Conservation (phyloP, 2,797 vertebrate genomes). For the Cyprinella venusta region DNA sequence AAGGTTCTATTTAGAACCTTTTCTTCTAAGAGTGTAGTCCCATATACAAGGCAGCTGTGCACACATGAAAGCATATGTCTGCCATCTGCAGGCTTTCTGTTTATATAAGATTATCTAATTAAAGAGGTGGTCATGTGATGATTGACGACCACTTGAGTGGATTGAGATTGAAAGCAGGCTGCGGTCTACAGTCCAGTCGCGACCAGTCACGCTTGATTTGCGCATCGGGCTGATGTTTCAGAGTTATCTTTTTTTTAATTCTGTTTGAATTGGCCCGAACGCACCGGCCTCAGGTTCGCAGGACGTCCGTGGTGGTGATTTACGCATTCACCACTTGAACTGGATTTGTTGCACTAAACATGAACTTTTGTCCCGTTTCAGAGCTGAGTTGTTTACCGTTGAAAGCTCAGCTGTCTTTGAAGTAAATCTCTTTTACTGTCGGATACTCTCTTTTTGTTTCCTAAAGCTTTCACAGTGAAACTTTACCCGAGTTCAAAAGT, state of each 20-base stretch:
- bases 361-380: constrained; percentile 11
- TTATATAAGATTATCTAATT: constrained; percentile 20
- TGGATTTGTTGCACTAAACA: background rate
- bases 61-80: constrained; percentile 11
- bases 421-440: constrained; percentile 14
- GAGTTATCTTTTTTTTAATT: constrained; percentile 18
- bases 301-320: background rate
- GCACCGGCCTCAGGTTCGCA: background rate
- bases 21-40: background rate
- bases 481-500: constrained; percentile 7
- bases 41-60: constrained; percentile 17
- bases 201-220: background rate
- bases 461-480: constrained; percentile 13
- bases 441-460: background rate
- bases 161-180: background rate
- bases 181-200: background rate
- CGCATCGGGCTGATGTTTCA: background rate
- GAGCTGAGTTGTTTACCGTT: background rate
- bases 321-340: background rate
- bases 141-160: constrained; percentile 17
- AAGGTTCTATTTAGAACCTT: too few relatives aligned
- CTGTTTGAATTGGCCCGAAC: constrained; percentile 19
- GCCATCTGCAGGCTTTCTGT: constrained; percentile 29
- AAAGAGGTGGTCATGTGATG: constrained; percentile 35
- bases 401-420: constrained; percentile 9